phyloP scores from a whole-genome alignment of 2,113 vertebrate genomes.

The Pygoscelis adeliae region DNA sequence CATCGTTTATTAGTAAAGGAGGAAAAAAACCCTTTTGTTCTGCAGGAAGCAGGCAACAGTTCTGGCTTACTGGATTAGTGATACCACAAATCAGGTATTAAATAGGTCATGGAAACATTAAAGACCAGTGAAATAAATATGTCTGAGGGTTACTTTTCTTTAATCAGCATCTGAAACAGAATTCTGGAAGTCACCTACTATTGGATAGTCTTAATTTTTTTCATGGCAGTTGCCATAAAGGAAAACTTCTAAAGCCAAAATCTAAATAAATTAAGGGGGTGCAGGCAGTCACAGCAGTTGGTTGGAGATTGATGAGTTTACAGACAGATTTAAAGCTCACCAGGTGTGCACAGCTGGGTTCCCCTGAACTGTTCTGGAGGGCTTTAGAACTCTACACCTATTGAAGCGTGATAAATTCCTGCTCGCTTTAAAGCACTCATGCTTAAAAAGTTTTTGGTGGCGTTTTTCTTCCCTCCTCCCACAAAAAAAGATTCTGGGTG shows the following conservation, averaged over 20 bases:
- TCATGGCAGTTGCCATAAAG: not conserved
- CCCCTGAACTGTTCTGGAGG: conserved; percentile 13
- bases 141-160: not conserved
- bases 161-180: not conserved
- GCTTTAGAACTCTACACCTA: conserved; percentile 43
- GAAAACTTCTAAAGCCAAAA: conserved; percentile 12
- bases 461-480: not conserved
- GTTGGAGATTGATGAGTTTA: conserved; percentile 32
- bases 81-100: not conserved
- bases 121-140: not conserved
- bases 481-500: not conserved
- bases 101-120: not conserved
- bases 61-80: not conserved
- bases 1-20: not conserved
- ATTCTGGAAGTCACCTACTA: not conserved
- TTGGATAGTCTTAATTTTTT: not conserved
- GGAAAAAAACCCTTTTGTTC: not conserved
- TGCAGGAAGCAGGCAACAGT: not conserved
- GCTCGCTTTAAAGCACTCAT: not conserved
- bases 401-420: conserved; percentile 24
- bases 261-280: not conserved
- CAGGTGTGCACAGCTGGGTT: conserved; percentile 46
- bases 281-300: not conserved
- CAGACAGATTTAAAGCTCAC: conserved; percentile 59
- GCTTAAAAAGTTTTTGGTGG: not conserved